phyloP scores from a whole-genome alignment of 2,888 invertebrate genomes.

The Hipparchia sbordonii region DNA sequence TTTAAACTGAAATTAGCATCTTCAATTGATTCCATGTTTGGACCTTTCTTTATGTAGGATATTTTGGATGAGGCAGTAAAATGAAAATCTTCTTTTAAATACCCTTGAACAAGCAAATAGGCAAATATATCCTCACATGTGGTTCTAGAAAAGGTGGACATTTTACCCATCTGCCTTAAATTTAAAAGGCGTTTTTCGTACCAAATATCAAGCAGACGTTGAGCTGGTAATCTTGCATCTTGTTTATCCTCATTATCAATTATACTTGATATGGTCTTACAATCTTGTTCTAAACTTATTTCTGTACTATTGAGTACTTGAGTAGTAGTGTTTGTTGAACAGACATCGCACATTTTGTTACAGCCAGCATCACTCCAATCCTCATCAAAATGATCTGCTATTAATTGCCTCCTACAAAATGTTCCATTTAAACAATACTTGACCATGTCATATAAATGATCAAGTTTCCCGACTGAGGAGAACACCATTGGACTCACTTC shows the following conservation, averaged over 20 bases:
- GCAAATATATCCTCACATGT: constrained; percentile 88
- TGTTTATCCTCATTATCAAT: constrained; percentile 84
- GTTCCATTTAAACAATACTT: constrained; percentile 87
- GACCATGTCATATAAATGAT: constrained; percentile 91
- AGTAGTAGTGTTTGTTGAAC: constrained; percentile 62
- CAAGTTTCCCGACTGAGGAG: constrained; percentile 89
- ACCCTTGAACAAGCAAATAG: constrained; percentile 86
- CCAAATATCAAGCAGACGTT: constrained; percentile 92
- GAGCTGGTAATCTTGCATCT: constrained; percentile 86
- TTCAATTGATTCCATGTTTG: constrained; percentile 60
- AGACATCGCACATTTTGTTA: constrained; percentile 92
- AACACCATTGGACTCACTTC: constrained; percentile 91
- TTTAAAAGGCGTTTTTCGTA: constrained; percentile 85
- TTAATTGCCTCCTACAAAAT: constrained; percentile 89
- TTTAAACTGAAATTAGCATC: constrained; percentile 59
- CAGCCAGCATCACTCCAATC: constrained; percentile 89
- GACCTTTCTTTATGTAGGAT: constrained; percentile 88
- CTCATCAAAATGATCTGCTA: constrained; percentile 94
- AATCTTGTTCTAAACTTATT: constrained; percentile 77
- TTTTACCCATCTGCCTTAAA: constrained; percentile 80
- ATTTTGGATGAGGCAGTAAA: constrained; percentile 94
- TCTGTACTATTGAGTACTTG: constrained; percentile 46
- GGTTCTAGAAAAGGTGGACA: constrained; percentile 82
- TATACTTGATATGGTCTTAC: constrained; percentile 83
- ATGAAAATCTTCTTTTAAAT: constrained; percentile 93